A percentile compares a stretch with the other conserved stretches of the same genome.
Conservation (phyloP, 2,113 vertebrate species). For the Zapus hudsonius region DNA sequence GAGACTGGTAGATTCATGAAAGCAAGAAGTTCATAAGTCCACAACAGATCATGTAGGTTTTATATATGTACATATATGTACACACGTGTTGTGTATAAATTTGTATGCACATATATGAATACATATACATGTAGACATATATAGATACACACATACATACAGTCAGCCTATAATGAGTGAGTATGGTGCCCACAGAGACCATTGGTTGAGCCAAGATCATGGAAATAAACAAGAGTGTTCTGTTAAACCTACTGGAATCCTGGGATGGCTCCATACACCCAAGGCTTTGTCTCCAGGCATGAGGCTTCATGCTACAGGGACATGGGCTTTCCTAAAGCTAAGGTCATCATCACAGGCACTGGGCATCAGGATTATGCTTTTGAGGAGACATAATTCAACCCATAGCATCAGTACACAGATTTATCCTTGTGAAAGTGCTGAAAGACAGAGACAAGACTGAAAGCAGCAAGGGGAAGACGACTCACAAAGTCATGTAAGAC, state of each 20-base stretch:
- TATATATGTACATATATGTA: too few species aligned
- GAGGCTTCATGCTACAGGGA: background rate
- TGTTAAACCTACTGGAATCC: background rate
- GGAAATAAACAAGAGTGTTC: background rate
- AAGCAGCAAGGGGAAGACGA: background rate
- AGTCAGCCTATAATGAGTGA: background rate
- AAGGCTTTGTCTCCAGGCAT: background rate
- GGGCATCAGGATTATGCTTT: background rate
- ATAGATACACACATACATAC: background rate
- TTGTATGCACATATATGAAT: too few species aligned
- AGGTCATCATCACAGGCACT: background rate
- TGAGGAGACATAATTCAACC: background rate
- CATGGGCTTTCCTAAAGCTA: background rate
- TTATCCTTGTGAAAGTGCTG: background rate
- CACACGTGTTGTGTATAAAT: too few species aligned
- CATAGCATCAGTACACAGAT: background rate
- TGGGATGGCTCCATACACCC: background rate
- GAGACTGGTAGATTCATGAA: background rate
- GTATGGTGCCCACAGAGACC: background rate
- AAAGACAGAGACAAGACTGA: background rate
- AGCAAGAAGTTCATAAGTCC: background rate
- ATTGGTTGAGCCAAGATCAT: background rate
- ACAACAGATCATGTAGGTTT: too few species aligned
- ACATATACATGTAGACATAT: too few species aligned
- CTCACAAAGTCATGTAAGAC: conserved; percentile 10